Conservation (phyloP, 2,888 invertebrate species). For the Lepas anatifera region DNA sequence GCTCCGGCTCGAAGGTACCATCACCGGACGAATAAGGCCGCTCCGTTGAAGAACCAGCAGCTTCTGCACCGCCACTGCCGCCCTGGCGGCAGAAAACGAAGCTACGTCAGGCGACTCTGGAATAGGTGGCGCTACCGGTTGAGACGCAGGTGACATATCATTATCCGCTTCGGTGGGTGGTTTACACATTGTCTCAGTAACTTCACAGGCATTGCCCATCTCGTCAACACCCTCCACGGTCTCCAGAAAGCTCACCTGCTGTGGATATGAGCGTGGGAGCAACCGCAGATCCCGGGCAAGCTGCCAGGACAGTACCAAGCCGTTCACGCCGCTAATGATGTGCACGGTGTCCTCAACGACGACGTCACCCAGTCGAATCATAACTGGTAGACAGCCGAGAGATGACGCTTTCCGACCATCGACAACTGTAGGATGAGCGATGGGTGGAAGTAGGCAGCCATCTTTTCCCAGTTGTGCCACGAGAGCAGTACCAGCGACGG, state of each 20-base stretch:
- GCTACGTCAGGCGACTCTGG: too few relatives aligned
- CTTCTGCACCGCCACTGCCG: not conserved
- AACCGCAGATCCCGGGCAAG: not conserved
- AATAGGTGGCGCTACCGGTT: too few relatives aligned
- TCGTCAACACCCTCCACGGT: too few relatives aligned
- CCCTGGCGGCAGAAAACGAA: too few relatives aligned
- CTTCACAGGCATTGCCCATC: too few relatives aligned
- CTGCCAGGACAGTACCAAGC: not conserved
- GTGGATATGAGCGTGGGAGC: too few relatives aligned
- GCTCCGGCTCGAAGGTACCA: too few relatives aligned
- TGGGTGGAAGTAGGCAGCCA: not conserved
- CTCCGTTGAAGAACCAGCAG: too few relatives aligned
- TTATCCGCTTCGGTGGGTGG: not conserved
- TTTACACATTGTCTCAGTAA: too few relatives aligned
- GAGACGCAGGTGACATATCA: not conserved
- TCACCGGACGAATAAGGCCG: too few relatives aligned
- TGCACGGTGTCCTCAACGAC: not conserved
- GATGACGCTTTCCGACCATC: not conserved
- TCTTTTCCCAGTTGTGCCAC: not conserved
- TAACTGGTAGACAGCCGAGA: not conserved
- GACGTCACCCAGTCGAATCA: not conserved
- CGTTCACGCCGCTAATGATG: not conserved
- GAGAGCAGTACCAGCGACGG: not conserved
- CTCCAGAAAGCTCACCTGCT: too few relatives aligned
- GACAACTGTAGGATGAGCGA: not conserved